phyloP scores from a whole-genome alignment of 64 coral and sea anemone species.

The Stichodactyla mertensii region DNA sequence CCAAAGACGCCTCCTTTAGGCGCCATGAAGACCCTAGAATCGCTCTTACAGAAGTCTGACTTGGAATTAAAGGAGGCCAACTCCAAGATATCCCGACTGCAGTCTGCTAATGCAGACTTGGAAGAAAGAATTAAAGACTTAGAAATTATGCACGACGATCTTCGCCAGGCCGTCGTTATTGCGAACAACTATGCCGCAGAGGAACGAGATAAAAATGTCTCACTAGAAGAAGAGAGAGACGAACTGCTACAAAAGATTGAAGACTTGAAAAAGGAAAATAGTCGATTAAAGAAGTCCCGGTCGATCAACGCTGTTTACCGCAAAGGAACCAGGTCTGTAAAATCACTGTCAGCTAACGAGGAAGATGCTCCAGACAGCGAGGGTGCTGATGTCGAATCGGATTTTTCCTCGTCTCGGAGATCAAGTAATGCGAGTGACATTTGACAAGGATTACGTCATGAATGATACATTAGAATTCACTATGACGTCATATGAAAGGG shows the following conservation, averaged over 20 bases:
- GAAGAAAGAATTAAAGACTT: conserved; percentile 54
- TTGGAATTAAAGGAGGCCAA: conserved; percentile 54
- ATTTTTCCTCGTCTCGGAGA: conserved; percentile 5
- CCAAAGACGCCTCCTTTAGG: conserved; percentile 28
- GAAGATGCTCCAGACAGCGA: neutral
- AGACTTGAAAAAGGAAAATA: conserved; percentile 12
- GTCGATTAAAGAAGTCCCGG: neutral
- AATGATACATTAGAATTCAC: neutral
- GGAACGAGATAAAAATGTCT: conserved; percentile 28
- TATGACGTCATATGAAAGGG: neutral
- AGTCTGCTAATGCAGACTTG: conserved; percentile 41
- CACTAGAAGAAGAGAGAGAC: conserved; percentile 28
- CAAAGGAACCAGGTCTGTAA: neutral
- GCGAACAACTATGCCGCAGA: conserved; percentile 58
- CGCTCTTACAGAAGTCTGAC: conserved; percentile 48
- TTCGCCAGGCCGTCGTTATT: conserved; percentile 52
- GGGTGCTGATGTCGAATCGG: conserved; percentile 5
- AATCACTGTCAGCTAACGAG: neutral
- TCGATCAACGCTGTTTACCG: conserved; percentile 2
- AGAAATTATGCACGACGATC: conserved; percentile 34
- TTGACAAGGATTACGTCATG: neutral
- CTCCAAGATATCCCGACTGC: conserved; percentile 44
- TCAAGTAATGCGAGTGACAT: conserved; percentile 19
- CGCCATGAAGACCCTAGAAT: conserved; percentile 50
- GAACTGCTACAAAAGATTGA: conserved; percentile 30